Conservation (phyloP, 2,113 vertebrate genomes). For the Turdus rufiventris region DNA sequence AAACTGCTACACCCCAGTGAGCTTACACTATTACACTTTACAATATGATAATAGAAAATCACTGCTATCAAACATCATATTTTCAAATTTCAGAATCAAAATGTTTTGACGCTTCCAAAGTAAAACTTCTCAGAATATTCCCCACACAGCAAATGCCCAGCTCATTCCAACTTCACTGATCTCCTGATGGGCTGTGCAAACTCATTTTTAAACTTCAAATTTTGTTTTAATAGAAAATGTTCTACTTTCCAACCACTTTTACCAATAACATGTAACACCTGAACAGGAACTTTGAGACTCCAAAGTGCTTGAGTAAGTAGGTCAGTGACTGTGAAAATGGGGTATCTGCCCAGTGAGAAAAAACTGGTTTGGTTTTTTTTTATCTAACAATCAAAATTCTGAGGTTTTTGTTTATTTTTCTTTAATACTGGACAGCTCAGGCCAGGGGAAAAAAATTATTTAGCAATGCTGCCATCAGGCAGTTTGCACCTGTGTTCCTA, state of each 20-base stretch:
- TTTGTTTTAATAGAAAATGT: neutral
- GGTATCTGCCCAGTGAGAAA: neutral
- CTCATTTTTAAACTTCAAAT: neutral
- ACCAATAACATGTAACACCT: neutral
- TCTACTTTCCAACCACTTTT: neutral
- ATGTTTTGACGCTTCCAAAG: neutral
- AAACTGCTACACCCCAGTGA: neutral
- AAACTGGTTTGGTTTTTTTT: neutral
- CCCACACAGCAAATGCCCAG: fast-evolving
- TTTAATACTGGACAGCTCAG: neutral
- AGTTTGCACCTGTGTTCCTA: neutral
- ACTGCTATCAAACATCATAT: neutral
- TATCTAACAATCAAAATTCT: neutral
- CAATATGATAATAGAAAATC: neutral
- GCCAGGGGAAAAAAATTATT: neutral
- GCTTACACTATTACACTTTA: neutral
- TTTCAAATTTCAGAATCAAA: conserved; percentile 18
- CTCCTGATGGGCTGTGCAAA: neutral
- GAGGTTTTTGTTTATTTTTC: neutral
- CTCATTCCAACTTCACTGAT: neutral
- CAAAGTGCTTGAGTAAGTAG: neutral
- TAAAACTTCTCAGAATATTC: neutral
- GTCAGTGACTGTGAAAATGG: neutral
- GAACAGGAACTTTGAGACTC: neutral
- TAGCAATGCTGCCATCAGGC: neutral